Evolutionary conservation across 2,797 vertebrate genomes (phyloP).

Genomic region (Peromyscus melanophrys): DNA sequence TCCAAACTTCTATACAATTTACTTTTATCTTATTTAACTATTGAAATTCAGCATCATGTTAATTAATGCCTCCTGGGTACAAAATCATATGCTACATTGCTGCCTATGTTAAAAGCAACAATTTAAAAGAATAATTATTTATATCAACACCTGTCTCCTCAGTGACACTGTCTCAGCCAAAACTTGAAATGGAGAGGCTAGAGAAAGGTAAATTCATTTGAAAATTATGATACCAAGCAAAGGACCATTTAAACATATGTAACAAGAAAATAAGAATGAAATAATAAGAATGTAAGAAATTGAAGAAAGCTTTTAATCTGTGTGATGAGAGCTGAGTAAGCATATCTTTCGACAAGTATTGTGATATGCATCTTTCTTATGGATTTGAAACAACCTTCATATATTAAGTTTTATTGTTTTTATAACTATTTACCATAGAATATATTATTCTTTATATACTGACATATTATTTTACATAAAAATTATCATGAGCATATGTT

Average conservation of each 20-base stretch:
- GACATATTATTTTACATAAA: not conserved
- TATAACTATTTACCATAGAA: not conserved
- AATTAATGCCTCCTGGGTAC: not conserved
- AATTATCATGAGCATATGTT: not conserved
- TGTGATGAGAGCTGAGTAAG: not conserved
- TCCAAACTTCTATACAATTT: not conserved
- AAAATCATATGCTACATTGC: not conserved
- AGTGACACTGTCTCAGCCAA: not conserved
- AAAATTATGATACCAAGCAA: not conserved
- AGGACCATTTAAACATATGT: not conserved
- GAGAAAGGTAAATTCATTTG: not conserved
- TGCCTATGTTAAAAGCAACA: too few species aligned
- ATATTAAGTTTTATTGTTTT: not conserved
- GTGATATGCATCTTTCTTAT: not conserved
- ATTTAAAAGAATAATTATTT: too few species aligned
- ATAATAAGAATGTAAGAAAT: too few species aligned
- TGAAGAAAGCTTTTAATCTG: not conserved
- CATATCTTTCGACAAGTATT: not conserved
- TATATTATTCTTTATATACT: not conserved
- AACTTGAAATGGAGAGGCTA: not conserved
- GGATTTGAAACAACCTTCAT: not conserved
- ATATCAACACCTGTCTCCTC: not conserved
- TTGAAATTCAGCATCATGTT: not conserved
- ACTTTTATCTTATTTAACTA: not conserved
- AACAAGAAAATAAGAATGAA: not conserved